Evolutionary conservation across 2,113 vertebrate species (phyloP), one percentile per base, ranked within the genome.

Genomic region (Tenrec ecaudatus): DNA sequence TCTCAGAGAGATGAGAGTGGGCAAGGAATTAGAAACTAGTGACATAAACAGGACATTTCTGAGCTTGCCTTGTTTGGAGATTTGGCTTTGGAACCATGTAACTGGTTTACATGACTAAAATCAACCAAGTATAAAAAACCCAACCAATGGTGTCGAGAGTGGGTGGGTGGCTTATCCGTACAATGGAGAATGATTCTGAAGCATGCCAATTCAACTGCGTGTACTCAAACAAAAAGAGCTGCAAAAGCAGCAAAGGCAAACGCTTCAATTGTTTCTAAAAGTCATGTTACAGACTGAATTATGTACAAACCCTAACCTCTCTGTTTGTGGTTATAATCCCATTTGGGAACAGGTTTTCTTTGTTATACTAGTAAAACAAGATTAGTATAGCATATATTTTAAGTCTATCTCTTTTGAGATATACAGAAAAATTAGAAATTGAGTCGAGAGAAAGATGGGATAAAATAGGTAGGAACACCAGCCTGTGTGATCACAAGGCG

Each of bases 121-220:
- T 68, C 31, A 80, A 86, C 43, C 47, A 84, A 91, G 43, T 47
- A 47, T n/a, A 38, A 62, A 92, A 94, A 93, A 62, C 43, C 89
- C 7, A 75, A 91, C n/a, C n/a, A 77, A 15, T 43, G 88, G 36
- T 91, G 27, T 31, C 81, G 19, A 60, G 38, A 68, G 2, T 75
- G 6, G 31, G 75, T 60, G 6, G 31, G 75, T 60, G 25, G 53
- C 58, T 93, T 90, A 83, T 60, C 43, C n/a, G 90, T 64, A 75
- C 23, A 86, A 60, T 83, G 29, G 69, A 86, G 31, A 82, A 36
- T 25, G 5, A 5, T 47, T 82, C 75, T 75, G 64, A 87, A 25
- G 38, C 57, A 90, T 87, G 89, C 88, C 23, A 69, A 94, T 78
- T 86, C 84, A 25, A 81, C 20, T 85, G 25, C 16, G 22, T 86